Base-by-base conservation (phyloP, 2,888 invertebrate genomes). In the Toxonevra muliebris region DNA sequence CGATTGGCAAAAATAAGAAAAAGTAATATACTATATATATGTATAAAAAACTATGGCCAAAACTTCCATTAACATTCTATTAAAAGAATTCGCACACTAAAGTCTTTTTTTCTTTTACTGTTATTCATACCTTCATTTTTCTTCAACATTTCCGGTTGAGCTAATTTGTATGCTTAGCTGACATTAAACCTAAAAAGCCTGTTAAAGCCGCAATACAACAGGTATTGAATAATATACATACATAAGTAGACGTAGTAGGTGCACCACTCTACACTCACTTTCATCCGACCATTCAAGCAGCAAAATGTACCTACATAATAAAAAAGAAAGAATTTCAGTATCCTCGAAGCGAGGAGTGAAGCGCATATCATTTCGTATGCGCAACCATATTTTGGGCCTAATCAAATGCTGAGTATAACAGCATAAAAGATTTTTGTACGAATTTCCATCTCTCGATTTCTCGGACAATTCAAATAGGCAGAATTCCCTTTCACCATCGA, bases 321-420 rank as follows among this genome's bases (percentile, higher is more conserved):
- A 30, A 30, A 30, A 2, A 4, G 30, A 30, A 30, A 30, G 7
- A 30, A 30, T 2, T 30, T 30, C 30, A 30, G 30, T 30, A 30
- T 30, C 30, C 30, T 12, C 17, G 54, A 54, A 15, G 15, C 48
- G 10, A n/a, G 5, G n/a, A 13, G 48, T 11, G n/a, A n/a, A 48
- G n/a, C 15, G 48, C 11, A 5, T 4, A 54, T 19, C 59, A 59
- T 59, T 58, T 58, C 59, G 58, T n/a, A 58, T 58, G 58, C 59
- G 50, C 41, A 40, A 41, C 59, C 52, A 54, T 30, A 53, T 60
- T 59, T 48, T 20, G 41, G 41, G n/a, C 53, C 60, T 53, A 54
- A 53, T 59, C 60, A 77, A 80, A 78, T 76, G 80, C 75, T 78
- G 76, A 79, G 77, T 73, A 76, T 73, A 75, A 15, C 8, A 70